A percentile compares a stretch with the other conserved stretches of the same genome.
These are phyloP conservation scores for Hoplostethus mediterraneus DNA, from an alignment of 2,797 vertebrate genomes.

Conservation along the genomic window DNA sequence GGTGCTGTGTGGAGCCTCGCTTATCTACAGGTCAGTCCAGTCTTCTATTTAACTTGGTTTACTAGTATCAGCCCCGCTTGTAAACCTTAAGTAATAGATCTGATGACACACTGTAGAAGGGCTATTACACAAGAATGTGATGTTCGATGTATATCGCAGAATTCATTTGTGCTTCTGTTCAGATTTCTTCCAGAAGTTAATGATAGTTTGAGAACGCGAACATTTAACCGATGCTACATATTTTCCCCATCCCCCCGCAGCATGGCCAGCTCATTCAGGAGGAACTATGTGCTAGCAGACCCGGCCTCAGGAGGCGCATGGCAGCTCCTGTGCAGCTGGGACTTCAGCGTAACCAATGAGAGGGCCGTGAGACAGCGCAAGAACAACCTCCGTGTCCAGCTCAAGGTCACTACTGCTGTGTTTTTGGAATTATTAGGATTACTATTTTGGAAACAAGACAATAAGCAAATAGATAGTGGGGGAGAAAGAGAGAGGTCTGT, in stretches of 20 bases:
- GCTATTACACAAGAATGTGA: no score
- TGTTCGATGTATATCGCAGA: neutral
- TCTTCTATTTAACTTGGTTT: neutral
- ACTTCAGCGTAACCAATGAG: conserved; percentile 91
- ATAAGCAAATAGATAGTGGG: neutral
- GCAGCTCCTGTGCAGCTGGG: conserved; percentile 94
- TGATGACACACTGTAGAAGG: neutral
- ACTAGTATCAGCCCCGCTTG: neutral
- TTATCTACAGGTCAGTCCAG: conserved; percentile 91
- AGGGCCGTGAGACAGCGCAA: conserved; percentile 90
- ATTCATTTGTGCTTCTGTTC: neutral
- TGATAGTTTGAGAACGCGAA: neutral
- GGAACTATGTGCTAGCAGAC: conserved; percentile 84
- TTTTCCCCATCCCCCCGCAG: conserved; percentile 75
- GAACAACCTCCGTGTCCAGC: conserved; percentile 90
- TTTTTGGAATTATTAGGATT: neutral
- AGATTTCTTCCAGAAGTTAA: neutral
- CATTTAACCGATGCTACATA: neutral
- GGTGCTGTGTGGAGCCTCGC: conserved; percentile 88
- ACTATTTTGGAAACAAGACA: neutral
- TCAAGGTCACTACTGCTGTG: conserved; percentile 84
- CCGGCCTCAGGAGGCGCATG: conserved; percentile 82
- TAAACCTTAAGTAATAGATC: neutral
- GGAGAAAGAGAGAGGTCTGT: neutral
- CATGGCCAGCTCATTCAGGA: conserved; percentile 90